Percentiles rank a stretch among this genome's conserved stretches.
These are phyloP conservation scores for Falcaria lacertinaria DNA, from an alignment of 2,888 invertebrate species.

Conservation along the genomic window DNA sequence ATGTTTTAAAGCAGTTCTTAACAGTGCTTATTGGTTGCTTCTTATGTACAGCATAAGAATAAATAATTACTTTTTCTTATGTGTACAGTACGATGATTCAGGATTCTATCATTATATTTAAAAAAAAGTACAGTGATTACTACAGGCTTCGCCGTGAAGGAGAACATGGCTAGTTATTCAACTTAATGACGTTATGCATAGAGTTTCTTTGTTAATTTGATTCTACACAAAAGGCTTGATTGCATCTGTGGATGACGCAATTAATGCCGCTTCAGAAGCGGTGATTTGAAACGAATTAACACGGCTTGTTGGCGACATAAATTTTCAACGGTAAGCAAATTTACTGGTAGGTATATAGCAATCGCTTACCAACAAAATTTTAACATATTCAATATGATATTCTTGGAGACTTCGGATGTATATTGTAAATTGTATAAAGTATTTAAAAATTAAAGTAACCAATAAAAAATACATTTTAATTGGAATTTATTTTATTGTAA, in stretches of 20 bases:
- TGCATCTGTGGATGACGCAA: constrained; percentile 34
- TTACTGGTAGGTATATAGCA: constrained; percentile 16
- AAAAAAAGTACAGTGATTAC: background rate
- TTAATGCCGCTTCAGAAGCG: constrained; percentile 31
- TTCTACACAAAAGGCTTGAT: constrained; percentile 37
- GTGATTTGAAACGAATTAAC: constrained; percentile 42
- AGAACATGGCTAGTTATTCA: background rate
- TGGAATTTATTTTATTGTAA: too few species aligned
- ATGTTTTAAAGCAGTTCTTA: too few species aligned
- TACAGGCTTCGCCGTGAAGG: background rate
- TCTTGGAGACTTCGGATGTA: too few species aligned
- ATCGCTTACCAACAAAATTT: background rate
- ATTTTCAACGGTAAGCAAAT: constrained; percentile 31
- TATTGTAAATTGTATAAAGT: too few species aligned
- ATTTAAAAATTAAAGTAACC: too few species aligned
- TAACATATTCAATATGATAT: background rate
- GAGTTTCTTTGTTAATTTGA: constrained; percentile 13
- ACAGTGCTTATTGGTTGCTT: too few species aligned
- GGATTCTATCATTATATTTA: too few species aligned
- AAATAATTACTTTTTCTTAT: too few species aligned
- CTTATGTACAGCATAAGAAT: too few species aligned
- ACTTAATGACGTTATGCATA: background rate
- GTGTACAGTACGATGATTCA: too few species aligned
- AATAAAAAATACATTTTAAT: too few species aligned
- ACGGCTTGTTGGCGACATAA: constrained; percentile 29